Base-by-base conservation (phyloP, 2,888 invertebrate species). In the Belgica antarctica region DNA sequence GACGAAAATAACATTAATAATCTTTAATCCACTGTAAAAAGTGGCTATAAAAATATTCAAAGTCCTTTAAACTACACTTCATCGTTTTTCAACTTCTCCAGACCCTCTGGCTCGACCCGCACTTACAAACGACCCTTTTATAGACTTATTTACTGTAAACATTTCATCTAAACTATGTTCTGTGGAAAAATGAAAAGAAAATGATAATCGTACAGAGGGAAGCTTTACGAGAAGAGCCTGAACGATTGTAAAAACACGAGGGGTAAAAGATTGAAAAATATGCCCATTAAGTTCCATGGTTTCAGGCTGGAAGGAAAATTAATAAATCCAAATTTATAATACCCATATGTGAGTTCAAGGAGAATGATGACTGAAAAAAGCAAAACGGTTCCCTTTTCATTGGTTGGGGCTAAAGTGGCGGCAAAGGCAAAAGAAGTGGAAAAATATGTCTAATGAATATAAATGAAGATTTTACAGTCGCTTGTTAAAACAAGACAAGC, bases 311-410 rank as follows among this genome's bases (percentile, higher is more conserved):
- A n/a, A n/a, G 22, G 41, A 52, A 52, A 52, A 52, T 52, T 52
- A 52, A 52, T 52, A 52, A 52, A 52, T 17, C 22, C 22, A 52
- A 52, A 52, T 52, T 52, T 52, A 52, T 52, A 52, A 52, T 52
- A 31, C 52, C 52, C 52, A 52, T 52, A 52, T 52, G 52, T 22
- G 52, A 52, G 22, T 22, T 52, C 52, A 52, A n/a, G 52, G 17
- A 22, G 22, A 52, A 52, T 52, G 52, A 52, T 52, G 17, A 41
- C 41, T 12, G 41, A 31, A 31, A 10, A 31, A 10, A n/a, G n/a
- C n/a, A 10, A 41, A 41, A 41, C 41, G 4, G 41, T 41, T 41
- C 10, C 41, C 10, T n/a, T n/a, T n/a, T n/a, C n/a, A n/a, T n/a
- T n/a, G n/a, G n/a, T n/a, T n/a, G n/a, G n/a, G n/a, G n/a, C 41